Conservation (phyloP, 1,140 invertebrate species). For the Pachypsylla venusta region DNA sequence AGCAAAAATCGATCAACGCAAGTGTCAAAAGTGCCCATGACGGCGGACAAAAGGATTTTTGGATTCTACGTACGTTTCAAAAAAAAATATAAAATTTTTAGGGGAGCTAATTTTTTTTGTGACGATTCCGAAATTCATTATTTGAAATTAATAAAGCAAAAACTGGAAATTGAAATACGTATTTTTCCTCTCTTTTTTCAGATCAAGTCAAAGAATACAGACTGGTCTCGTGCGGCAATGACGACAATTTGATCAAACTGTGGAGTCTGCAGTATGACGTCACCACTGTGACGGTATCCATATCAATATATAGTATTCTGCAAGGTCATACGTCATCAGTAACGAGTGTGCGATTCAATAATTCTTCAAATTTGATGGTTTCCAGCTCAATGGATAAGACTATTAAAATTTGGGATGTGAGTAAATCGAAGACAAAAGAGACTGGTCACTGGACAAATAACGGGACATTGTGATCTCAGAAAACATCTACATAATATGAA, state of each 20-base stretch:
- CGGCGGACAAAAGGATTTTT: too few relatives aligned
- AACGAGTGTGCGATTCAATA: conserved; percentile 44
- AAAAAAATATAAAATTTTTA: too few relatives aligned
- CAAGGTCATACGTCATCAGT: conserved; percentile 36
- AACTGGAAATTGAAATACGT: too few relatives aligned
- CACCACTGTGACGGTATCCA: background rate
- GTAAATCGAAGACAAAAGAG: conserved; percentile 12
- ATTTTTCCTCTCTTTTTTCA: conserved; percentile 5
- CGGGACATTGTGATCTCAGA: too few relatives aligned
- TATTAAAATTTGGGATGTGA: conserved; percentile 49
- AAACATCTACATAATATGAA: conserved; percentile 5
- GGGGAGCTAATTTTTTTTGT: too few relatives aligned
- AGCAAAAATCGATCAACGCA: too few relatives aligned
- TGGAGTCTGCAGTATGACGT: conserved; percentile 41
- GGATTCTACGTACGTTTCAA: too few relatives aligned
- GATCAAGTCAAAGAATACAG: conserved; percentile 33
- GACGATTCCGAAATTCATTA: too few relatives aligned
- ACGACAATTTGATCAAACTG: conserved; percentile 55
- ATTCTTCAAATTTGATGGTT: conserved; percentile 41
- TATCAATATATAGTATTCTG: conserved; percentile 16
- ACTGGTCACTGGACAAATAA: too few relatives aligned
- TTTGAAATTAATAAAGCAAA: too few relatives aligned
- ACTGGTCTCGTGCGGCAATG: conserved; percentile 52
- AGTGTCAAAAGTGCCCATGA: too few relatives aligned
- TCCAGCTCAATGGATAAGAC: conserved; percentile 54